Base-by-base conservation (phyloP, 2,888 invertebrate genomes). In the Argynnis bischoffii region DNA sequence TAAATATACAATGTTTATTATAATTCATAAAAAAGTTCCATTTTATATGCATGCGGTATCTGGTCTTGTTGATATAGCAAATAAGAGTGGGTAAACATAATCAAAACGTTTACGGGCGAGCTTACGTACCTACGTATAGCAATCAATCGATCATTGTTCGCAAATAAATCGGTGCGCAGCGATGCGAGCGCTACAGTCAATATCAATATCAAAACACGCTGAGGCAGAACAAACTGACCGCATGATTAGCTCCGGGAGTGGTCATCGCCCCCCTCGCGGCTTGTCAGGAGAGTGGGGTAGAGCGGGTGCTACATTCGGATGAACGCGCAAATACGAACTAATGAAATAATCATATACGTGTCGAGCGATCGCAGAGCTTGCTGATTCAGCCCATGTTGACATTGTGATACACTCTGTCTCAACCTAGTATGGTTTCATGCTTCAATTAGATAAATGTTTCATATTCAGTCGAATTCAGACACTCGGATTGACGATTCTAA, bases 281-380 rank as follows among this genome's bases (percentile, higher is more conserved):
- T 68, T 66, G 57, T 56, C 71, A 63, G 74, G 72, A 53, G 64
- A 55, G 69, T 75, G 75, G 74, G 74, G 77, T 74, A 69, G 75
- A 72, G 74, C 71, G 74, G 81, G 82, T 85, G 85, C 88, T 83
- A 86, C 87, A 86, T 90, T 89, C 86, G 89, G 89, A 90, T 86
- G 89, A 88, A 85, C 87, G 87, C 85, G 87, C 92, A 89, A 92
- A 90, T 89, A 89, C 87, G 85, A 85, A 85, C 90, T 92, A 92
- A 92, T 92, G 92, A 92, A 92, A 92, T 92, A 92, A 92, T 92
- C 92, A 92, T 91, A 92, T 90, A 90, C 89, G 90, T 90, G 90
- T 87, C 86, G 88, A 85, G 81, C 87, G 82, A 82, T 82, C 84
- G 79, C 80, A 81, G 79, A 83, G 83, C 82, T 82, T 83, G 82